A percentile compares a stretch with the other conserved stretches of the same genome.
These are phyloP conservation scores for Onthophagus taurus DNA, from an alignment of 1,140 invertebrate genomes.

Conservation along the genomic window DNA sequence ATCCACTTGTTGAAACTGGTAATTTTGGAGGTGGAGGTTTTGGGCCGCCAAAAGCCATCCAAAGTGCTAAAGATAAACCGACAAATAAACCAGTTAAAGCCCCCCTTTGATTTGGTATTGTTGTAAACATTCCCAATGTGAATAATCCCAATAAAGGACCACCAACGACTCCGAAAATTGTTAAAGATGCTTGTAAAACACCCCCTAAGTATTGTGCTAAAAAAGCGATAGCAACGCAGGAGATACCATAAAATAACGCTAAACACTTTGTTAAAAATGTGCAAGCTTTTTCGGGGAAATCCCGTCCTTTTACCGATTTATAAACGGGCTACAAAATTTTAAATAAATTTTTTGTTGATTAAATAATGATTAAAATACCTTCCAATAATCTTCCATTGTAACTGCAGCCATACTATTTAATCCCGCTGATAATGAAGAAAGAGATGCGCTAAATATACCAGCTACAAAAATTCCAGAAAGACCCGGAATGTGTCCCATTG, in stretches of 20 bases:
- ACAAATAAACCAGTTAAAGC: conserved; percentile 53
- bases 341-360: background rate
- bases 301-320: conserved; percentile 22
- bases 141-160: conserved; percentile 73
- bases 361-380: conserved; percentile 30
- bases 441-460: conserved; percentile 72
- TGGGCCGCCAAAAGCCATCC: conserved; percentile 79
- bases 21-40: conserved; percentile 51
- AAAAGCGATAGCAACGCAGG: conserved; percentile 64
- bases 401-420: conserved; percentile 80
- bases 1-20: conserved; percentile 49
- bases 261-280: conserved; percentile 48
- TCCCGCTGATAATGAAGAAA: conserved; percentile 77
- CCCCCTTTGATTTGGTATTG: conserved; percentile 55
- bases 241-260: conserved; percentile 55
- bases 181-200: conserved; percentile 62
- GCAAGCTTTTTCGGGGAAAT: conserved; percentile 25
- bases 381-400: conserved; percentile 73
- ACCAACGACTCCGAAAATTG: conserved; percentile 71
- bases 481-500: conserved; percentile 56
- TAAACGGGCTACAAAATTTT: conserved; percentile 36
- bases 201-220: conserved; percentile 63
- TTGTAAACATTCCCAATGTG: conserved; percentile 65
- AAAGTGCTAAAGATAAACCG: conserved; percentile 62
- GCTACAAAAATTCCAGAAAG: conserved; percentile 73